Conservation (phyloP, 2,113 vertebrate genomes). For the Aix galericulata region DNA sequence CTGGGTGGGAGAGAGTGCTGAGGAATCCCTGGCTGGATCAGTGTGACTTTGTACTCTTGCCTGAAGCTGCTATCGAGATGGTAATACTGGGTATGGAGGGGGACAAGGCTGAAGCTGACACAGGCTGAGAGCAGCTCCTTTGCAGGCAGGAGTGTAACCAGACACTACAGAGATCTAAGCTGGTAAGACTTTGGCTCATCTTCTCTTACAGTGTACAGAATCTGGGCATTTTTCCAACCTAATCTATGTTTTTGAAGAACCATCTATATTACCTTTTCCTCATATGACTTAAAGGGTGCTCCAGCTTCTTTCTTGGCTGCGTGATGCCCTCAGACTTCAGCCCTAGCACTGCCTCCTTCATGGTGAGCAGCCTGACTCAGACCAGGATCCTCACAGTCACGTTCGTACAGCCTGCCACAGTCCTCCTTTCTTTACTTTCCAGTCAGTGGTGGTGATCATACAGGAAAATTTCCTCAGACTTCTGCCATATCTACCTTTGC, state of each 20-base stretch:
- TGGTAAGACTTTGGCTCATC: background rate
- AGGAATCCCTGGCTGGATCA: constrained; percentile 21
- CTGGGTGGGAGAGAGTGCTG: background rate
- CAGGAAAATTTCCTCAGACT: constrained; percentile 6
- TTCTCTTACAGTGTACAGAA: background rate
- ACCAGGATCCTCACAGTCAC: background rate
- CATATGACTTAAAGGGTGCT: background rate
- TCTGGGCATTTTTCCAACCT: background rate
- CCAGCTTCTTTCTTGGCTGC: background rate
- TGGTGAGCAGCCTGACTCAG: background rate
- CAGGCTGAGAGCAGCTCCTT: background rate
- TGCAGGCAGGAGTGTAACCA: background rate
- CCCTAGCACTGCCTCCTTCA: background rate
- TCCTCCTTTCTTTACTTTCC: background rate
- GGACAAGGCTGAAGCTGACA: background rate
- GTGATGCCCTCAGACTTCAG: background rate
- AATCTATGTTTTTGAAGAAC: background rate
- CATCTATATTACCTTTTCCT: background rate
- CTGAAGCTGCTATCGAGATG: background rate
- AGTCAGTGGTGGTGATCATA: background rate
- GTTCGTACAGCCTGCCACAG: background rate
- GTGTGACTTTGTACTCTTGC: background rate
- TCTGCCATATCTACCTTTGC: background rate
- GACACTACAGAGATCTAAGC: background rate
- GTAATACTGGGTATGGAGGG: background rate